Evolutionary conservation across 1,140 invertebrate species (phyloP).

Genomic region (Sarcophaga bullata): DNA sequence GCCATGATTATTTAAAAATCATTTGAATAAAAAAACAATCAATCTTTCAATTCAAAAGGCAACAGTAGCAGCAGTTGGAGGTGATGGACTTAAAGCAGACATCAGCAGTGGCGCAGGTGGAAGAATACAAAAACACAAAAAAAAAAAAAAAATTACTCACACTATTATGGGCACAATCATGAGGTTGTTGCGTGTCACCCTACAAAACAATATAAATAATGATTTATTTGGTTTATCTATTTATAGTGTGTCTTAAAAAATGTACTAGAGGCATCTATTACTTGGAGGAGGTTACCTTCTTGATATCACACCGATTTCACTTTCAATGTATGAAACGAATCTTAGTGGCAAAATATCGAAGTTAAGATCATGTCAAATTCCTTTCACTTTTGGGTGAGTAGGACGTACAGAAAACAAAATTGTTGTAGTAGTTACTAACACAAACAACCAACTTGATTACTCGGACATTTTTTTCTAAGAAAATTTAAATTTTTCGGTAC

Average conservation of each 20-base stretch:
- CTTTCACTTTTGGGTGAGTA: no score
- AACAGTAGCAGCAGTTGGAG: not conserved
- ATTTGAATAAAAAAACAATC: not conserved
- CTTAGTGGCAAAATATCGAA: no score
- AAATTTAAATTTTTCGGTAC: not conserved
- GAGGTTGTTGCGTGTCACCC: not conserved
- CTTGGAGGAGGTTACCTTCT: no score
- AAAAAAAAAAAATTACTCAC: not conserved
- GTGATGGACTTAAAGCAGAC: no score
- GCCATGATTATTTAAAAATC: no score
- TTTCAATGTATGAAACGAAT: not conserved
- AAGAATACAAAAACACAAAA: not conserved
- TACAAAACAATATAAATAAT: not conserved
- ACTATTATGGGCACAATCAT: not conserved
- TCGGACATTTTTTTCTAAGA: conserved; percentile 18
- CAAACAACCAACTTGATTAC: not conserved
- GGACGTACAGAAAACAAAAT: no score
- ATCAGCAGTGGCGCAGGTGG: no score
- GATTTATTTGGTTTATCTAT: not conserved
- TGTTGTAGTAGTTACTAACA: not conserved
- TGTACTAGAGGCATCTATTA: not conserved
- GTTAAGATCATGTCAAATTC: no score
- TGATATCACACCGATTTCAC: not conserved
- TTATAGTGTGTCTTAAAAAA: not conserved
- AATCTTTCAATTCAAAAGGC: not conserved